Base-by-base conservation (phyloP, 2,113 vertebrate species). In the Callipepla californica region DNA sequence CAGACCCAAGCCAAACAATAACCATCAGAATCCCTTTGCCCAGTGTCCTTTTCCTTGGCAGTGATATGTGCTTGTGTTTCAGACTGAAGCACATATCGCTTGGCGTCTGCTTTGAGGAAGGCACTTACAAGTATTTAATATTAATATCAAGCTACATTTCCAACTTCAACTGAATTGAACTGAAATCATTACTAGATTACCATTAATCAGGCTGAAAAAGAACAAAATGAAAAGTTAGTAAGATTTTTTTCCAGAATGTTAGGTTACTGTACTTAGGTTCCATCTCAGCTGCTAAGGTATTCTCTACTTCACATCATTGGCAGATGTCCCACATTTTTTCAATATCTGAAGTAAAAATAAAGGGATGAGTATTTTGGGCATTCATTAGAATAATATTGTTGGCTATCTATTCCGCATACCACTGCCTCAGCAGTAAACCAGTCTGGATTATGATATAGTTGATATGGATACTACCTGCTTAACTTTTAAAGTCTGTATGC, bases 11-110 rank as follows among this genome's bases (percentile, higher is more conserved):
- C 70, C 81, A 89, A 80, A 51, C 48, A 75, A 32, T 1, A 42
- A 79, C 48, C 87, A 79, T 3, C 78, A 66, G 67, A 72, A 66
- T 30, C 67, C 40, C 85, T 53, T 25, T 87, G 67, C 63, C 58
- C 79, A 28, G 22, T 32, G 67, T 85, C 90, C 87, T 90, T 92
- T 84, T 36, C 23, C 72, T 91, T 91, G 85, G 87, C 90, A 93
- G 45, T 3, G 75, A 22, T 0, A 15, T 6, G 13, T 20, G 44
- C 58, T 73, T 82, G 45, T 57, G 59, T 76, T 90, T 90, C 67
- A 83, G 63, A 76, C 3, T 0, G 38, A 69, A 93, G 59, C 55
- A 82, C 58, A 4, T 34, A 44, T 23, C 75, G 22, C 59, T 85
- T 85, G 59, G n/a, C 70, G 62, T 58, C 81, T 66, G 45, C 8